phyloP scores from a whole-genome alignment of 2,888 invertebrate genomes.

The Blastobasis adustella region DNA sequence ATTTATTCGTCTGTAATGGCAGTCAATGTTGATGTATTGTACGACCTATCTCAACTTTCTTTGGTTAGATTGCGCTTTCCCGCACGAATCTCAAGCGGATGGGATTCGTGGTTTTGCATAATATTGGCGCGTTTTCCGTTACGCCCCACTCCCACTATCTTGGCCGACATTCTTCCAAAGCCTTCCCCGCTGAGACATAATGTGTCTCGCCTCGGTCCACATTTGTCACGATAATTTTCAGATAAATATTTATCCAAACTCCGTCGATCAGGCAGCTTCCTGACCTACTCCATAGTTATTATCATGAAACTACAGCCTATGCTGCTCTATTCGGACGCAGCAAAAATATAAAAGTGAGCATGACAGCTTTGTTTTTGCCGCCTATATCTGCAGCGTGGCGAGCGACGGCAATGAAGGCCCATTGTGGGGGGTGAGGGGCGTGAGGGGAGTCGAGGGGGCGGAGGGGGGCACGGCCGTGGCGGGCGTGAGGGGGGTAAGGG shows the following conservation, averaged over 20 bases:
- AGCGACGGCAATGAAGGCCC: constrained; percentile 47
- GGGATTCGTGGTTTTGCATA: constrained; percentile 5
- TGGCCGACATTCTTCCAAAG: not conserved
- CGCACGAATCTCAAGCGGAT: constrained; percentile 10
- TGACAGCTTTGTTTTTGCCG: not conserved
- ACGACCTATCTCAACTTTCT: constrained; percentile 43
- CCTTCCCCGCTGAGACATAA: no score
- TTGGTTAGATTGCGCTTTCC: constrained; percentile 44
- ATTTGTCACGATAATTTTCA: no score
- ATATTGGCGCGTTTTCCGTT: not conserved
- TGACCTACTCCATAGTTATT: no score
- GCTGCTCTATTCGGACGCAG: no score
- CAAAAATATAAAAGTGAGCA: no score
- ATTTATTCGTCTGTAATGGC: constrained; percentile 37
- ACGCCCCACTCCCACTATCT: not conserved
- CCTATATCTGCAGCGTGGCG: constrained; percentile 54
- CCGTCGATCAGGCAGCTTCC: no score
- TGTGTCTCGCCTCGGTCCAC: no score
- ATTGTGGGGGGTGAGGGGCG: constrained; percentile 37
- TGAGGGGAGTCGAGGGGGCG: constrained; percentile 53
- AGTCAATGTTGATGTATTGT: constrained; percentile 37
- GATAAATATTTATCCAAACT: no score
- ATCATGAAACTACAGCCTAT: no score
- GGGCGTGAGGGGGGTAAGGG: constrained; percentile 44
- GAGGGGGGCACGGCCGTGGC: constrained; percentile 46